Percentiles rank a stretch among this genome's conserved stretches.
Evolutionary conservation across 2,113 vertebrate species (phyloP).

Genomic region (cattle (Bos taurus)): DNA sequence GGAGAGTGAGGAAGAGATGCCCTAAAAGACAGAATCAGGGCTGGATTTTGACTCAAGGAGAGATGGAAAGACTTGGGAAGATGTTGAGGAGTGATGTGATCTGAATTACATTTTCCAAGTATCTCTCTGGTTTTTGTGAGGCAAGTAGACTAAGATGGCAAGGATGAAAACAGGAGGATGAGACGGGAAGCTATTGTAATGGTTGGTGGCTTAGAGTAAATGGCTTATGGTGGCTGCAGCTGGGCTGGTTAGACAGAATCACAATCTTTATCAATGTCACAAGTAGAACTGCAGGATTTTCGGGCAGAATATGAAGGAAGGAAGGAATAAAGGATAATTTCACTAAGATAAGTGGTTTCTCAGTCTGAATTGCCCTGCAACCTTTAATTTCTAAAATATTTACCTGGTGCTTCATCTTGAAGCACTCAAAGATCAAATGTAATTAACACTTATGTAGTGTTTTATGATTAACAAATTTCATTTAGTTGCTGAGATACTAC

Average conservation of each 20-base stretch:
- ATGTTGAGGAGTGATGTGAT: background rate
- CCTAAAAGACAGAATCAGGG: background rate
- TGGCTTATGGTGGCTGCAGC: background rate
- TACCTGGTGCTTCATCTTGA: background rate
- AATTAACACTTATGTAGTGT: background rate
- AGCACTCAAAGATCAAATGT: background rate
- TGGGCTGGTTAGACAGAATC: background rate
- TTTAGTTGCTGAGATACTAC: background rate
- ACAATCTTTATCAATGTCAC: background rate
- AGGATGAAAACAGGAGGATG: background rate
- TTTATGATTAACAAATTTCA: background rate
- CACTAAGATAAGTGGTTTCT: background rate
- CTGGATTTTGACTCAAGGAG: too few species aligned
- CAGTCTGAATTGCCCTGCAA: background rate
- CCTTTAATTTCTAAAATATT: conserved; percentile 20
- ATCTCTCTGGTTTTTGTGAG: background rate
- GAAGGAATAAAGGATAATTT: background rate
- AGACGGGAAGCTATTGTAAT: background rate
- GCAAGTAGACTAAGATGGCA: background rate
- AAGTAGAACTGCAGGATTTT: background rate
- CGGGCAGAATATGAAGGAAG: background rate
- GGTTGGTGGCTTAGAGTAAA: background rate
- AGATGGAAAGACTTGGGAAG: background rate
- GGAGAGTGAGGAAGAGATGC: background rate
- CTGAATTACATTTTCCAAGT: background rate